These are phyloP conservation scores for Meloidogyne floridensis DNA, from an alignment of 1,140 invertebrate species.

Conservation along the genomic window DNA sequence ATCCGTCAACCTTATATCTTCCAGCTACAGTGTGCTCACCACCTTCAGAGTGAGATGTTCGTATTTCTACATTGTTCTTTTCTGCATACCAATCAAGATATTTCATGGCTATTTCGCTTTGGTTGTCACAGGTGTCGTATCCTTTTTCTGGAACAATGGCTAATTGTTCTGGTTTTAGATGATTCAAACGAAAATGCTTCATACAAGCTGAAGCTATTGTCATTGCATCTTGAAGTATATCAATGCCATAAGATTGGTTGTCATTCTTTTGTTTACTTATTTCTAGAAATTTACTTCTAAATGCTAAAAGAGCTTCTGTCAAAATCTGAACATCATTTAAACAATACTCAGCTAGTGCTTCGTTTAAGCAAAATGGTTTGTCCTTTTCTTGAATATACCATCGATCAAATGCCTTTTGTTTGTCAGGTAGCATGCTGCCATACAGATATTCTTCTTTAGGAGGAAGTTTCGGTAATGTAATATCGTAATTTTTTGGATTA, in stretches of 20 bases:
- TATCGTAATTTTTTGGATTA: conserved; percentile 4
- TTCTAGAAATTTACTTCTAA: neutral
- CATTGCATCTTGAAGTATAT: neutral
- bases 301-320: conserved; percentile 10
- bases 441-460: conserved; percentile 14
- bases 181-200: neutral
- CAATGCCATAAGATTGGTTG: neutral
- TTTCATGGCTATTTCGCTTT: conserved; percentile 13
- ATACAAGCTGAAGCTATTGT: conserved; percentile 5
- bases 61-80: neutral
- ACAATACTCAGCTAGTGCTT: conserved; percentile 17
- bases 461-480: neutral
- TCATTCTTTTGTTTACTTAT: neutral
- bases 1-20: neutral
- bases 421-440: neutral
- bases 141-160: conserved; percentile 13
- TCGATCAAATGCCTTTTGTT: neutral
- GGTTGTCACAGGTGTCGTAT: neutral
- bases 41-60: neutral
- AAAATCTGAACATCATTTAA: conserved; percentile 14
- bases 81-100: conserved; percentile 13
- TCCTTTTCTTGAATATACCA: neutral
- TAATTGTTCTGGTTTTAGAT: neutral
- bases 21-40: conserved; percentile 6
- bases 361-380: conserved; percentile 8